These are phyloP conservation scores for Triops longicaudatus DNA, from an alignment of 1,140 invertebrate species.

Conservation along the genomic window DNA sequence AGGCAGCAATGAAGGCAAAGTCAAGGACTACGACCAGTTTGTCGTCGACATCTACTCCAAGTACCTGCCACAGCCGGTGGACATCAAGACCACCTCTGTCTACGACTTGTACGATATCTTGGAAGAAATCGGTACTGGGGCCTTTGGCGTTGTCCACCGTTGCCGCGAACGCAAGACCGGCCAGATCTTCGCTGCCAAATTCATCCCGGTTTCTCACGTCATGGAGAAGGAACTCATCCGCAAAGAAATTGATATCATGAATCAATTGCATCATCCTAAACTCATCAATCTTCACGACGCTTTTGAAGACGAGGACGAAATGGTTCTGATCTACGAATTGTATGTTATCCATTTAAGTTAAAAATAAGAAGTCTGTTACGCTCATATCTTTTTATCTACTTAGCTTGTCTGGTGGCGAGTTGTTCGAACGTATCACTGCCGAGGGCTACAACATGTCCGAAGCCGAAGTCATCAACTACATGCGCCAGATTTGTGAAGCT, in stretches of 20 bases:
- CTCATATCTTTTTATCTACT: slow-evolving; percentile 28
- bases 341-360: too few relatives aligned
- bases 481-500: slow-evolving; percentile 97
- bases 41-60: slow-evolving; percentile 97
- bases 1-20: slow-evolving; percentile 75
- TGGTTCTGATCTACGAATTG: slow-evolving; percentile 99
- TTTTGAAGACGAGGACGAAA: slow-evolving; percentile 98
- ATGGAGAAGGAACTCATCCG: slow-evolving; percentile 95
- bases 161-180: slow-evolving; percentile 92
- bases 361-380: too few relatives aligned
- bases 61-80: slow-evolving; percentile 90
- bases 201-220: slow-evolving; percentile 89
- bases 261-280: slow-evolving; percentile 93
- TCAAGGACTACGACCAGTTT: slow-evolving; percentile 94
- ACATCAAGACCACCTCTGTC: slow-evolving; percentile 87
- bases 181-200: slow-evolving; percentile 97
- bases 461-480: slow-evolving; percentile 98
- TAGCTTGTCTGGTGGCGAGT: slow-evolving; percentile 92
- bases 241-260: slow-evolving; percentile 99
- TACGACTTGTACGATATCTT: slow-evolving; percentile 98
- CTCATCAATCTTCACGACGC: slow-evolving; percentile 97
- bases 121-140: slow-evolving; percentile 97
- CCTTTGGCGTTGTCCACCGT: slow-evolving; percentile 96
- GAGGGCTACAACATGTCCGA: slow-evolving; percentile 98
- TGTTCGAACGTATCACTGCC: slow-evolving; percentile 96